These are phyloP conservation scores for Germaria angustata DNA, from an alignment of 2,888 invertebrate species.

Conservation along the genomic window DNA sequence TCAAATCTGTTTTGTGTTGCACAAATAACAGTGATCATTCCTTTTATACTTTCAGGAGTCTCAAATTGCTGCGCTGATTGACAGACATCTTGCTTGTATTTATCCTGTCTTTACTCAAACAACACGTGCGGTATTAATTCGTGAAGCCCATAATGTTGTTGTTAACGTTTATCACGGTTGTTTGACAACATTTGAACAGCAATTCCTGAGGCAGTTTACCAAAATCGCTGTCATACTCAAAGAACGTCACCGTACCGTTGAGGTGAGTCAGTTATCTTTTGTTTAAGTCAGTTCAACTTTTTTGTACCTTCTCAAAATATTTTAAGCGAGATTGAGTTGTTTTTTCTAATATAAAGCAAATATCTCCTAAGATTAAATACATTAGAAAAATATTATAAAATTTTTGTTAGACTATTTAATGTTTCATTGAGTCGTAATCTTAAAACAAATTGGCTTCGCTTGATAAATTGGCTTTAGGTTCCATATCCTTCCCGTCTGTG, in stretches of 20 bases:
- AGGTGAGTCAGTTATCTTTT: conserved; percentile 74
- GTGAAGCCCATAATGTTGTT: conserved; percentile 86
- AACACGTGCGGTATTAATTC: conserved; percentile 83
- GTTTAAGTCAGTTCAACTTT: neutral
- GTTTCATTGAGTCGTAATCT: too few relatives aligned
- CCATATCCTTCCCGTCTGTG: too few relatives aligned
- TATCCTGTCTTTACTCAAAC: conserved; percentile 83
- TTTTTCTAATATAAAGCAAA: too few relatives aligned
- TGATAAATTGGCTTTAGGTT: too few relatives aligned
- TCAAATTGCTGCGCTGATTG: conserved; percentile 80
- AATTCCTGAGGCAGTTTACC: conserved; percentile 84
- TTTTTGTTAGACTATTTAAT: too few relatives aligned
- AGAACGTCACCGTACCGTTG: conserved; percentile 77
- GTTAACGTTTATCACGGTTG: conserved; percentile 85
- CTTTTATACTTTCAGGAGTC: conserved; percentile 69
- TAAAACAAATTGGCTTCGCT: too few relatives aligned
- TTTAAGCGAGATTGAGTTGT: neutral
- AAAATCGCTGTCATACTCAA: conserved; percentile 82
- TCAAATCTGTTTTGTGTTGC: conserved; percentile 12
- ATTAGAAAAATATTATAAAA: too few relatives aligned
- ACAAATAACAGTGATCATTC: neutral
- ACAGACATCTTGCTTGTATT: conserved; percentile 83
- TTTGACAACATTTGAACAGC: conserved; percentile 83
- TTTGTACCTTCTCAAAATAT: neutral
- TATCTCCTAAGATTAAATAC: too few relatives aligned